Percentiles rank a stretch among this genome's conserved stretches.
These are phyloP conservation scores for Eptatretus atami DNA, from an alignment of 2,797 vertebrate species.

Conservation along the genomic window DNA sequence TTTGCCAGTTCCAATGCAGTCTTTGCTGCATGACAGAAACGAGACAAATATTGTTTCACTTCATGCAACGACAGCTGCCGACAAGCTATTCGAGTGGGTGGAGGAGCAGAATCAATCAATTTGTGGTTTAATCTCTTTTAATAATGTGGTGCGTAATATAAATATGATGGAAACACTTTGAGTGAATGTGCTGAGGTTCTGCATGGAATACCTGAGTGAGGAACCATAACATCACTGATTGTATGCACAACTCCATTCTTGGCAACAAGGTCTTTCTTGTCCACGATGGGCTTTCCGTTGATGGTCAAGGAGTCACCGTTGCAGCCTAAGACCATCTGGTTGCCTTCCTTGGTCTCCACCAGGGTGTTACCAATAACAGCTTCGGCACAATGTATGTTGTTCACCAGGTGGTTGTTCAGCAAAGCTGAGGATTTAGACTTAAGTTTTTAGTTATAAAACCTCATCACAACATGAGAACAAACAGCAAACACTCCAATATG, in stretches of 20 bases:
- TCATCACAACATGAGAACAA: too few species aligned
- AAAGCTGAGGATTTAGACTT: conserved; percentile 23
- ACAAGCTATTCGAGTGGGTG: too few species aligned
- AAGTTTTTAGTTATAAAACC: too few species aligned
- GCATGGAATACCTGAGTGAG: conserved; percentile 38
- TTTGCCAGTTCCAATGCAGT: conserved; percentile 55
- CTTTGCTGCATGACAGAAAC: conserved; percentile 29
- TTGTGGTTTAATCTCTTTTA: too few species aligned
- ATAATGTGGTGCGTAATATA: too few species aligned
- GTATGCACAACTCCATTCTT: conserved; percentile 77
- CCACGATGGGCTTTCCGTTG: conserved; percentile 72
- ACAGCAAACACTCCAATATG: too few species aligned
- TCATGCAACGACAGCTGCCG: too few species aligned
- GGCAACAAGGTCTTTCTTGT: conserved; percentile 67
- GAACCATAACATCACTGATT: conserved; percentile 58
- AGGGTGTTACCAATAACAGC: conserved; percentile 45
- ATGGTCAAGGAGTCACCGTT: conserved; percentile 63
- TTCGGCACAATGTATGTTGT: conserved; percentile 69
- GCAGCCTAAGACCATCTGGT: conserved; percentile 53
- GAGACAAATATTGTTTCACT: conserved; percentile 12
- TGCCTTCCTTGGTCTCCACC: conserved; percentile 60
- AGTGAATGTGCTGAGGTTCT: too few species aligned
- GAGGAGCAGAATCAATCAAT: too few species aligned
- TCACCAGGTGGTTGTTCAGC: conserved; percentile 54
- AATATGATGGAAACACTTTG: too few species aligned